Percentiles rank a stretch among this genome's conserved stretches.
Evolutionary conservation across 2,888 invertebrate species (phyloP).

Genomic region (Drosophila sordidapex): DNA sequence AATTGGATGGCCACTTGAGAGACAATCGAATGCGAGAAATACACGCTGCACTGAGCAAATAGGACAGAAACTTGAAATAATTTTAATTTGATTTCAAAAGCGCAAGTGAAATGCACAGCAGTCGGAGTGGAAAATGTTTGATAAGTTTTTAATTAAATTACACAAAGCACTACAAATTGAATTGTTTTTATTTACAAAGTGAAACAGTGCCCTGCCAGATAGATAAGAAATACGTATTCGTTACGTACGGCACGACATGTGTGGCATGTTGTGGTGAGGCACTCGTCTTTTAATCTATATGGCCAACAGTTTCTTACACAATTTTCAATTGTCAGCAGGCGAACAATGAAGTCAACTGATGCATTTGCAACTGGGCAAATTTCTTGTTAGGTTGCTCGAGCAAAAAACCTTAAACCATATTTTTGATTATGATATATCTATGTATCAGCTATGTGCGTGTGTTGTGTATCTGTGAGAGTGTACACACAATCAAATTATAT

Average conservation of each 20-base stretch:
- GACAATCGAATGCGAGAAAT: conserved; percentile 17
- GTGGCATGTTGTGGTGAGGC: conserved; percentile 5
- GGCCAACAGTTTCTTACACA: conserved; percentile 15
- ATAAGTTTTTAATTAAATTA: conserved; percentile 68
- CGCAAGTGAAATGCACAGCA: conserved; percentile 32
- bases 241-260: neutral
- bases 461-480: neutral
- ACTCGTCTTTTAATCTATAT: conserved; percentile 22
- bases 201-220: conserved; percentile 16
- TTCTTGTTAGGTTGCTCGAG: conserved; percentile 23
- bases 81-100: conserved; percentile 42
- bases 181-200: conserved; percentile 44
- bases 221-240: conserved; percentile 37
- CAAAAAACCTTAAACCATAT: conserved; percentile 33
- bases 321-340: conserved; percentile 45
- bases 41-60: conserved; percentile 15
- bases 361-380: conserved; percentile 35
- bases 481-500: conserved; percentile 51
- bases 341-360: conserved; percentile 46
- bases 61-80: conserved; percentile 43
- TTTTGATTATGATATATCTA: conserved; percentile 22
- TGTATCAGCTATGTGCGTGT: neutral
- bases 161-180: conserved; percentile 40
- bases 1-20: conserved; percentile 26
- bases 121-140: conserved; percentile 54